Base-by-base conservation (phyloP, 2,888 invertebrate genomes). In the Bugulina stolonifera region DNA sequence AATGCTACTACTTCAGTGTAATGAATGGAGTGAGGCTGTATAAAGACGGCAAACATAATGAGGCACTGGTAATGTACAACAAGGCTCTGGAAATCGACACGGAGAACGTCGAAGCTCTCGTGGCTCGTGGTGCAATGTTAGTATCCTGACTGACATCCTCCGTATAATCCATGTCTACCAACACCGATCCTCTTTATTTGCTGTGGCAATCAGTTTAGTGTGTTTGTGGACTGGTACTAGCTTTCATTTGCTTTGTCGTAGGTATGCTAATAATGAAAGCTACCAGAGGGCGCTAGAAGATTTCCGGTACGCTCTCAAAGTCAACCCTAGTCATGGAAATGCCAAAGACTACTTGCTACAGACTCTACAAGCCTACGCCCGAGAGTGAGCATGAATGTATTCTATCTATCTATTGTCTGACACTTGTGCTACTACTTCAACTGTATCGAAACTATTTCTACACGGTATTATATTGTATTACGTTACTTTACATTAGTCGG, bases 11-110 rank as follows among this genome's bases (percentile, higher is more conserved):
- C n/a, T 78, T 18, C 83, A 91, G 91, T 81, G 95, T 96, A 32
- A 93, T 94, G n/a, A 93, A 94, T 85, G 96, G 96, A 32, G 94
- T 96, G 79, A 91, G 92, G 81, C 92, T 93, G 86, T 95, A 95
- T 86, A 96, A 96, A 86, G 90, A 91, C 69, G 94, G 94, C 0
- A 75, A 77, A n/a, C 76, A 79, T 54, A 75, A 77, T 55, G 82
- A 83, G 72, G 83, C 84, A 0, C 78, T 83, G 77, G 81, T 82
- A 75, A 76, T 78, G 71, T 77, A 82, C 54, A 83, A 83, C 77
- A 80, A 79, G 72, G 84, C 83, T 1, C 77, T 83, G 25, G 79
- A 82, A 76, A 81, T 83, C 22, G 83, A 83, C 74, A 72, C 70
- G 64, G 89, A 92, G 78, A 93, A 93, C 84, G 91, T 93, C 0